Evolutionary conservation across 2,797 vertebrate genomes (phyloP), one percentile per base, ranked within the genome.

Genomic region (Pampus argenteus): DNA sequence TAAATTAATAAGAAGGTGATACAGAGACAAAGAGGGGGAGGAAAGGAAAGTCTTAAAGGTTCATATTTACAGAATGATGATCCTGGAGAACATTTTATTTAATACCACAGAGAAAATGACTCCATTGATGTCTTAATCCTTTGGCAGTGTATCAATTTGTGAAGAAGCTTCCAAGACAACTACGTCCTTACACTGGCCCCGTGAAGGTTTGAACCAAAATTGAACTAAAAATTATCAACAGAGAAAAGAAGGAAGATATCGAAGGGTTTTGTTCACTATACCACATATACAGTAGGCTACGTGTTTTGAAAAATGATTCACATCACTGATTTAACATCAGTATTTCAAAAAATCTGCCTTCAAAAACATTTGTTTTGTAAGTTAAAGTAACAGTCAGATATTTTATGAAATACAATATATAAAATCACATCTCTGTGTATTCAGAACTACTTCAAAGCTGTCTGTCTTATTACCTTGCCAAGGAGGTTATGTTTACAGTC

Each of bases 1-100:
- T 79, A 79, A 86, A 81, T 77, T 49, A 90, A 82, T 75, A 82
- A 66, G 59, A 83, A 73, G 26, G 23, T 20, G 72, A 57, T 5
- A 72, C 47, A 81, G 61, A 80, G 63, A 77, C 40, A 83, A 48
- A 55, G 42, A 67, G 64, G 70, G 62, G 77, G 66, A 72, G 26
- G 65, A 55, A 20, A 64, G 52, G 15, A 66, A 59, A 58, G 66
- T 62, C 74, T 83, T 71, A 34, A 71, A 68, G 75, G 61, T 87
- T 82, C n/a, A 83, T 47, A 66, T 84, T 66, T 58, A 79, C 44
- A 84, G 61, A 82, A 52, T 48, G 66, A 76, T 74, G 79, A 76
- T 75, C 36, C 56, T 10, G 14, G 49, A 62, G 36, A 82, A 57
- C 71, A 56, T 57, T 74, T 61, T 83, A 79, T 38, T 42, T 71